These are phyloP conservation scores for Oryzias sinensis DNA, from an alignment of 2,797 vertebrate species.

Conservation along the genomic window DNA sequence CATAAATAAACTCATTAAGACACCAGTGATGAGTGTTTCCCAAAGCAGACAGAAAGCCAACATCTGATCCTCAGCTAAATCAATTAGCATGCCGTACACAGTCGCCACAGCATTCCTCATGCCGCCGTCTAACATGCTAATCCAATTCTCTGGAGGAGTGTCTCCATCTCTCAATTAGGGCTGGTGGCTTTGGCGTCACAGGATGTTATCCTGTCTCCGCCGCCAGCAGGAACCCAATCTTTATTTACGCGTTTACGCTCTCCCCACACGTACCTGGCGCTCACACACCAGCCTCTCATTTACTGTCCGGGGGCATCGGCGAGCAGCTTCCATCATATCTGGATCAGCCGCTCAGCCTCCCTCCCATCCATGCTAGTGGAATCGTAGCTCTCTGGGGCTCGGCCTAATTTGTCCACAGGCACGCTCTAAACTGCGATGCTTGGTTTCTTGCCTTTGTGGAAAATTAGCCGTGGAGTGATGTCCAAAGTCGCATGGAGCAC, in stretches of 20 bases:
- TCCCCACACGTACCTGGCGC: conserved; percentile 1
- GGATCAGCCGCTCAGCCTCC: conserved; percentile 18
- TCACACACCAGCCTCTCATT: conserved; percentile 6
- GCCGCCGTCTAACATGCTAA: conserved; percentile 33
- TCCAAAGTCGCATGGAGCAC: conserved; percentile 22
- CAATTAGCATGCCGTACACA: conserved; percentile 23
- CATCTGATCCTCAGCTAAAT: conserved; percentile 16
- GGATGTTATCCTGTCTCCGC: background rate
- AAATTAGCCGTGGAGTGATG: conserved; percentile 47
- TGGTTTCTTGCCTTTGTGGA: conserved; percentile 19
- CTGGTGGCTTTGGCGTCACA: conserved; percentile 31
- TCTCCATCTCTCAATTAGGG: conserved; percentile 38
- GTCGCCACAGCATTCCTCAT: conserved; percentile 13
- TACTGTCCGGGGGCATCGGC: conserved; percentile 6
- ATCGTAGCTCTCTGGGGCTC: conserved; percentile 31
- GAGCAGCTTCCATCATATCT: conserved; percentile 13
- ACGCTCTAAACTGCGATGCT: conserved; percentile 3
- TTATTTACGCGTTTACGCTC: conserved; percentile 10
- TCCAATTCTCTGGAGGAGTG: conserved; percentile 25
- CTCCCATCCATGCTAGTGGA: conserved; percentile 13
- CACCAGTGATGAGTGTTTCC: conserved; percentile 7
- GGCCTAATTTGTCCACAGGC: conserved; percentile 24
- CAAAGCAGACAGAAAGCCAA: background rate
- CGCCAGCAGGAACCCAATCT: conserved; percentile 19
- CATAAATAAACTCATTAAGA: background rate